Conservation (phyloP, 2,797 vertebrate genomes). For the Rhadinocentrus ornatus region DNA sequence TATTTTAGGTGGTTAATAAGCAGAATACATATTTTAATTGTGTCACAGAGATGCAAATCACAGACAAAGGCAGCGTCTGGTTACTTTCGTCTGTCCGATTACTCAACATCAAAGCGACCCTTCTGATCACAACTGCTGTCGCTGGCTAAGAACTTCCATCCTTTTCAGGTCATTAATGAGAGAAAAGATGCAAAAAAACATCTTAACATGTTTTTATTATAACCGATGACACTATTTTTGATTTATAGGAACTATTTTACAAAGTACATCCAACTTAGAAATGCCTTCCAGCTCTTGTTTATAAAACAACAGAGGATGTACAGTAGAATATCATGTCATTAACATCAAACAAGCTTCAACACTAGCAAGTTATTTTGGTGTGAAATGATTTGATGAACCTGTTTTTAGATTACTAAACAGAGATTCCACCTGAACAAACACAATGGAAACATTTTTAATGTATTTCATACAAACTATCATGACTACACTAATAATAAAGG, state of each 20-base stretch:
- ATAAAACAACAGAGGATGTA: too few species aligned
- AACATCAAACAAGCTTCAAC: too few species aligned
- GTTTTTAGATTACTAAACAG: not conserved
- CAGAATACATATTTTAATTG: slow-evolving; percentile 19
- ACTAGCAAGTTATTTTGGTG: too few species aligned
- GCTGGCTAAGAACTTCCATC: slow-evolving; percentile 6
- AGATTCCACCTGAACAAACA: slow-evolving; percentile 30
- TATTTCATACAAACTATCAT: slow-evolving; percentile 22
- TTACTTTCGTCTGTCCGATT: not conserved
- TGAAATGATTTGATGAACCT: not conserved
- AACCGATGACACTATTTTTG: not conserved
- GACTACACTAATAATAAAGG: not conserved
- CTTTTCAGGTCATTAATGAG: slow-evolving; percentile 4
- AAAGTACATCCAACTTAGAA: not conserved
- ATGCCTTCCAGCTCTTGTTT: not conserved
- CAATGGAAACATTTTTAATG: slow-evolving; percentile 5
- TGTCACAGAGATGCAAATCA: slow-evolving; percentile 22
- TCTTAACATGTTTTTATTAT: slow-evolving; percentile 31
- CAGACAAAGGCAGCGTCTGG: slow-evolving; percentile 29
- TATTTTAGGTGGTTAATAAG: slow-evolving; percentile 5
- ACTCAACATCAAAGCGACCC: slow-evolving; percentile 34
- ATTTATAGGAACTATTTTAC: not conserved
- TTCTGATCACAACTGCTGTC: not conserved
- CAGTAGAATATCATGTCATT: too few species aligned
- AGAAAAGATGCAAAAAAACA: slow-evolving; percentile 10